Evolutionary conservation across 2,797 vertebrate species (phyloP).

Genomic region (Poeciliopsis gracilis): DNA sequence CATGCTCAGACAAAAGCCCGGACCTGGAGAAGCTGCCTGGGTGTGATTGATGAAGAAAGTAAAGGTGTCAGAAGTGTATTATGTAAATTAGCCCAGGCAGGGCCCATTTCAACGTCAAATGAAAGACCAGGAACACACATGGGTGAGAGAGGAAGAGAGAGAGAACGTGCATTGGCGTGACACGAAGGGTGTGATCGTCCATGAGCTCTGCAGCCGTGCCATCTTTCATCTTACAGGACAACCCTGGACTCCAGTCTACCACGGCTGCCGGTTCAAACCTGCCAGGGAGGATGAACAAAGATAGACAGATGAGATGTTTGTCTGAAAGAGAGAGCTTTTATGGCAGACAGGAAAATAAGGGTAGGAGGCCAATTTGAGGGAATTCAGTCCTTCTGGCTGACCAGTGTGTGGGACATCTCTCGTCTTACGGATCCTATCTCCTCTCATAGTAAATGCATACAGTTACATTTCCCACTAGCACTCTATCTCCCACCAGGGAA

Average conservation of each 20-base stretch:
- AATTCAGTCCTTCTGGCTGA: constrained; percentile 58
- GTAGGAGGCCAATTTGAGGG: constrained; percentile 38
- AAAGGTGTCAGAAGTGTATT: constrained; percentile 99
- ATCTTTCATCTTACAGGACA: constrained; percentile 98
- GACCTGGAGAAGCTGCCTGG: constrained; percentile 93
- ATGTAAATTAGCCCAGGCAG: constrained; percentile 99
- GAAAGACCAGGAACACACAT: constrained; percentile 82
- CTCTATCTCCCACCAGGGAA: constrained; percentile 70
- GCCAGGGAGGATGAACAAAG: constrained; percentile 50
- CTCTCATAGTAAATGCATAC: constrained; percentile 71
- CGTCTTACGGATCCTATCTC: constrained; percentile 38
- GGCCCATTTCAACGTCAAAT: constrained; percentile 93
- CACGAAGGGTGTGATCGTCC: constrained; percentile 85
- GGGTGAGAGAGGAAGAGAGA: constrained; percentile 37
- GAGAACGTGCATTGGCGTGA: constrained; percentile 40
- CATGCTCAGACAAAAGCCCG: constrained; percentile 98
- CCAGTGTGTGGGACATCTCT: constrained; percentile 55
- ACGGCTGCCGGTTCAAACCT: constrained; percentile 58
- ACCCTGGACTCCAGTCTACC: constrained; percentile 89
- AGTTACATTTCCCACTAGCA: constrained; percentile 67
- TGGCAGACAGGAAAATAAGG: constrained; percentile 43
- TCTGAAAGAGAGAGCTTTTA: constrained; percentile 27
- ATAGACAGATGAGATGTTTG: constrained; percentile 56
- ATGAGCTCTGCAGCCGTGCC: constrained; percentile 91
- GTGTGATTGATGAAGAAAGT: constrained; percentile 99